Conservation (phyloP, 2,113 vertebrate genomes). For the Oryzias javanicus region DNA sequence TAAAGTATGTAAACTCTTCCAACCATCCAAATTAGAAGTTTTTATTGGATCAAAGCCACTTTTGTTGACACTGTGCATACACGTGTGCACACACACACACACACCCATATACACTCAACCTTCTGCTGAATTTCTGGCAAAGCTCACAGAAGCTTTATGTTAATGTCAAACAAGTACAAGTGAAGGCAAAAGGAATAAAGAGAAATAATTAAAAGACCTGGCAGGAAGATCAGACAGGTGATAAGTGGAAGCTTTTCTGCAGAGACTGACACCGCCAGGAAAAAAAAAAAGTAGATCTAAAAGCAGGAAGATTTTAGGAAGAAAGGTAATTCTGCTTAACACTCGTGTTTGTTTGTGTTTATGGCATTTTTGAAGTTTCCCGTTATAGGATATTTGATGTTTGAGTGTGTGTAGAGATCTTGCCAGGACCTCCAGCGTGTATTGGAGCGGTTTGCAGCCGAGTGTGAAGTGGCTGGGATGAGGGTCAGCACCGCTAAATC, state of each 20-base stretch:
- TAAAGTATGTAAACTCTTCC: constrained; percentile 61
- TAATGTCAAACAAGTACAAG: constrained; percentile 64
- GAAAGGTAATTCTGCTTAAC: too few relatives aligned
- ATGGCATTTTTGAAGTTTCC: too few relatives aligned
- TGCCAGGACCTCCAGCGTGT: too few relatives aligned
- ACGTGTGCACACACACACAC: not conserved
- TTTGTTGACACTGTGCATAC: constrained; percentile 18
- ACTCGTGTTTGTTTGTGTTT: too few relatives aligned
- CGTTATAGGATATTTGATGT: too few relatives aligned
- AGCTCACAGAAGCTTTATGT: constrained; percentile 64
- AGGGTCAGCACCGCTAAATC: too few relatives aligned
- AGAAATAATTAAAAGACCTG: constrained; percentile 44
- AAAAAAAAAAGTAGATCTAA: constrained; percentile 26
- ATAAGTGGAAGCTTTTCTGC: constrained; percentile 64
- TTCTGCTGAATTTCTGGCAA: constrained; percentile 44
- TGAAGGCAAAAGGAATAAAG: constrained; percentile 35
- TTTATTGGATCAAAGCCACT: constrained; percentile 71
- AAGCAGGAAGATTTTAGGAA: too few relatives aligned
- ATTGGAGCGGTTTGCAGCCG: too few relatives aligned
- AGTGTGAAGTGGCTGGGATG: too few relatives aligned
- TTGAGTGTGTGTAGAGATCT: too few relatives aligned
- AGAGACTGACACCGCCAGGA: constrained; percentile 48
- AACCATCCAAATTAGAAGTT: constrained; percentile 66
- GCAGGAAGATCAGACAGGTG: constrained; percentile 51
- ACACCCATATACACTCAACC: constrained; percentile 29